Evolutionary conservation across 2,888 invertebrate species (phyloP), one percentile per base, ranked within the genome.

Genomic region (Ectropis crepuscularia): DNA sequence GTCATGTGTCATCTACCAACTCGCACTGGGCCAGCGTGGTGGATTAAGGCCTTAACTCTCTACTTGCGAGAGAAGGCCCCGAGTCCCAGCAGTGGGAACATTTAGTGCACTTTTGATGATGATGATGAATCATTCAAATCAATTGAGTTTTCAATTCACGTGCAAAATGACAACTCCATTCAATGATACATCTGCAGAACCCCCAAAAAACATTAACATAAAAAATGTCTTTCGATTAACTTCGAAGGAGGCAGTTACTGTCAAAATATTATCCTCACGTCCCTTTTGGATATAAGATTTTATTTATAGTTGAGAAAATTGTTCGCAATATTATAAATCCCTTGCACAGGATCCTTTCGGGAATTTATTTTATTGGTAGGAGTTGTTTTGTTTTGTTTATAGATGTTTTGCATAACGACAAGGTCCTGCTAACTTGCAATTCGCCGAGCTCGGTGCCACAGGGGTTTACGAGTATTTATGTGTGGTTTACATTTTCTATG

Each of bases 221-320:
- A 63, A 59, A 63, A 63, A 63, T 59, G 59, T 63, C 59, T 59
- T 63, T 63, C 63, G 54, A 63, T 63, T 59, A 63, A 63, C 63
- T 59, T 12, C 16, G 46, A 41, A 53, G 59, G 50, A 59, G 12
- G 50, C 54, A 63, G 63, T 63, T 54, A 59, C 59, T 63, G 63
- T 59, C 63, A 59, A 63, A 63, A 63, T 63, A 63, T 63, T 59
- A 63, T 59, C 50, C 63, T 54, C 58, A 54, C 59, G 63, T 59
- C 63, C 63, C 63, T 63, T 63, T 50, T n/a, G 59, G 63, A 63
- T 63, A 63, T 59, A 42, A 16, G 54, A 55, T 63, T 54, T 63
- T 63, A 63, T 59, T 63, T 63, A 63, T 63, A 51, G 58, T 63
- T 42, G 37, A 50, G 63, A 59, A 63, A 63, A 63, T 63, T 59